Evolutionary conservation across 2,113 vertebrate genomes (phyloP).

Genomic region (Paraplagusia blochii): DNA sequence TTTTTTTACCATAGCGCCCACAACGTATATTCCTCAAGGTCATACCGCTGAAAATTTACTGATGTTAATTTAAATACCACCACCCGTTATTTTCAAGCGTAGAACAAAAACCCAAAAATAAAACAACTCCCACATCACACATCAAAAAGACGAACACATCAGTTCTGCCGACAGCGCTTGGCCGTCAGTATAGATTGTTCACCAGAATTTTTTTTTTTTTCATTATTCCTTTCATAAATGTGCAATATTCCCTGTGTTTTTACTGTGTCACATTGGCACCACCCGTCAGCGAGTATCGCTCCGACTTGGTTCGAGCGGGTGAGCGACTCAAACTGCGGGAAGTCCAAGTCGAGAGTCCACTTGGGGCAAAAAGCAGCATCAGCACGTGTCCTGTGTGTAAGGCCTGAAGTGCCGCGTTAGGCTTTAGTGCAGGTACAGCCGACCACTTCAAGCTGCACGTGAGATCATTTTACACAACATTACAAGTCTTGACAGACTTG

Average conservation of each 20-base stretch:
- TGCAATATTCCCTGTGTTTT: slow-evolving; percentile 17
- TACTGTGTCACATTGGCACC: slow-evolving; percentile 48
- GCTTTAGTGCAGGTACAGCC: slow-evolving; percentile 49
- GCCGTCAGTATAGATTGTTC: slow-evolving; percentile 39
- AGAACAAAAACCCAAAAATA: slow-evolving; percentile 24
- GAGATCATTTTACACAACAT: slow-evolving; percentile 36
- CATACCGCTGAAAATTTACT: slow-evolving; percentile 34
- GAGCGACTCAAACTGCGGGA: slow-evolving; percentile 21
- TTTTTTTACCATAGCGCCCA: slow-evolving; percentile 6
- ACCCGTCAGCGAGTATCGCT: slow-evolving; percentile 41
- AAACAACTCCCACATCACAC: slow-evolving; percentile 23
- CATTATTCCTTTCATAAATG: neutral
- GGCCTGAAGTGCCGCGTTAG: slow-evolving; percentile 27
- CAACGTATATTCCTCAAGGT: slow-evolving; percentile 19
- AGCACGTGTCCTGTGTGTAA: slow-evolving; percentile 30
- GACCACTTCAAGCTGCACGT: slow-evolving; percentile 26
- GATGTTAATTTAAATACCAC: slow-evolving; percentile 24
- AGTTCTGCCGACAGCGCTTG: slow-evolving; percentile 9
- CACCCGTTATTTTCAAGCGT: slow-evolving; percentile 35
- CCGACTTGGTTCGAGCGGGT: slow-evolving; percentile 19
- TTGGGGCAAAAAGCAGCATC: slow-evolving; percentile 32
- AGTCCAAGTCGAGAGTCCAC: neutral
- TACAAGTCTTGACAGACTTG: slow-evolving; percentile 37
- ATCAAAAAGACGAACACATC: slow-evolving; percentile 3
- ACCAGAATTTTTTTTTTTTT: neutral